A percentile compares a stretch with the other conserved stretches of the same genome.
Conservation (phyloP, 2,888 invertebrate species). For the Athalia cordata region DNA sequence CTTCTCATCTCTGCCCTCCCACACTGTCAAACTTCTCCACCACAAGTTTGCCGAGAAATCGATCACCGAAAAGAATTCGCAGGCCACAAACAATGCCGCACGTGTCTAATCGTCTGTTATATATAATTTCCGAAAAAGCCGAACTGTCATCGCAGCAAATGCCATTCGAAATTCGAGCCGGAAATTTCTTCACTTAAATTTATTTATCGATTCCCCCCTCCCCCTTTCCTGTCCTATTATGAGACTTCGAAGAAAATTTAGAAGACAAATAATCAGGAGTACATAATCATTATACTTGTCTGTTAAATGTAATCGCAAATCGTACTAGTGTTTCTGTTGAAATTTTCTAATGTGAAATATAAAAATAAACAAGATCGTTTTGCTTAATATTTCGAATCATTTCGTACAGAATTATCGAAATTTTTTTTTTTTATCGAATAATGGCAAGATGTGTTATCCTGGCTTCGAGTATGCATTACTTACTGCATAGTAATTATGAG, state of each 20-base stretch:
- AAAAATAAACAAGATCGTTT: neutral
- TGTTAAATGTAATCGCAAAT: neutral
- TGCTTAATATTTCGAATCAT: neutral
- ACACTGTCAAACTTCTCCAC: conserved; percentile 36
- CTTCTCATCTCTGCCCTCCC: conserved; percentile 35
- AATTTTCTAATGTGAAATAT: neutral
- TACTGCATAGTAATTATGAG: neutral
- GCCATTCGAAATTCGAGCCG: conserved; percentile 26
- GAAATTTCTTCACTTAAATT: conserved; percentile 15
- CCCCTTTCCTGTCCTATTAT: too few species aligned
- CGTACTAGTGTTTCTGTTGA: neutral
- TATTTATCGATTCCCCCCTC: neutral
- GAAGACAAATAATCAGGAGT: neutral
- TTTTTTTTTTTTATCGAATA: too few species aligned
- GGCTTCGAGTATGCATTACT: neutral
- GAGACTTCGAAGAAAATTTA: neutral
- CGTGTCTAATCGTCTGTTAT: conserved; percentile 49
- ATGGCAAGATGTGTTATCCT: neutral
- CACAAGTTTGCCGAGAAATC: conserved; percentile 27
- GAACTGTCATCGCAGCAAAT: conserved; percentile 46
- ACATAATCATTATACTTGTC: neutral
- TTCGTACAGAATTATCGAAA: neutral
- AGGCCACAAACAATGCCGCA: conserved; percentile 35
- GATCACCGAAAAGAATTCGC: conserved; percentile 47
- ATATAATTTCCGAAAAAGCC: conserved; percentile 51